These are phyloP conservation scores for Sisor rabdophorus DNA, from an alignment of 2,113 vertebrate species.

Conservation along the genomic window DNA sequence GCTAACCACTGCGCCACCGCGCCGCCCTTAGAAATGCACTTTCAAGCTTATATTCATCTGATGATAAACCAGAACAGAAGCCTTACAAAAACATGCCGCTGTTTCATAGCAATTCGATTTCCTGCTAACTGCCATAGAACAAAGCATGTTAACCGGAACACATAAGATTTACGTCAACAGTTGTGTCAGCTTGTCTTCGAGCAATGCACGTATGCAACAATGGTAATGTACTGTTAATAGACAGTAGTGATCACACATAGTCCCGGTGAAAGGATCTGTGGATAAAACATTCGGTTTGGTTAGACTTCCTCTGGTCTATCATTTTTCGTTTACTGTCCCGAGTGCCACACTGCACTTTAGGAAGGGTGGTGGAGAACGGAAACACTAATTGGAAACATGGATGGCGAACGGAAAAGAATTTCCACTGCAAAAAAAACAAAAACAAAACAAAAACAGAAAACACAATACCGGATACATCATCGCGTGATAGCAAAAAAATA, in stretches of 20 bases:
- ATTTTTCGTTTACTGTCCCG: constrained; percentile 32
- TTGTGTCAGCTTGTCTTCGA: constrained; percentile 2
- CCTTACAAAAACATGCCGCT: constrained; percentile 27
- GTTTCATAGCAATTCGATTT: constrained; percentile 14
- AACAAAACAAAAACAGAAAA: too few species aligned
- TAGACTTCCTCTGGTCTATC: constrained; percentile 51
- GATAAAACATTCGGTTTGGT: constrained; percentile 38
- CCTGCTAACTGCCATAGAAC: constrained; percentile 23
- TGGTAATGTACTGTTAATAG: constrained; percentile 3
- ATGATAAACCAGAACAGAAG: constrained; percentile 57
- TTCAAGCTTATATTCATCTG: constrained; percentile 50
- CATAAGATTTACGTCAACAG: not conserved
- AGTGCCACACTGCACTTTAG: constrained; percentile 33
- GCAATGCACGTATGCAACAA: constrained; percentile 16
- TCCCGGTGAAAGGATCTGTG: constrained; percentile 37
- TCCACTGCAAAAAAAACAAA: not conserved
- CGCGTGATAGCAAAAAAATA: constrained; percentile 13
- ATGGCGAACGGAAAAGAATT: constrained; percentile 51
- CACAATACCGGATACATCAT: constrained; percentile 45
- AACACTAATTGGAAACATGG: constrained; percentile 45
- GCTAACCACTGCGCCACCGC: too few species aligned
- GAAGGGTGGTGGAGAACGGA: constrained; percentile 40
- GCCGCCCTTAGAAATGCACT: constrained; percentile 44
- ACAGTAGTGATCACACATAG: constrained; percentile 10
- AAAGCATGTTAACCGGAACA: constrained; percentile 21